Evolutionary conservation across 1,140 invertebrate species (phyloP).

Genomic region (Spodoptera frugiperda): DNA sequence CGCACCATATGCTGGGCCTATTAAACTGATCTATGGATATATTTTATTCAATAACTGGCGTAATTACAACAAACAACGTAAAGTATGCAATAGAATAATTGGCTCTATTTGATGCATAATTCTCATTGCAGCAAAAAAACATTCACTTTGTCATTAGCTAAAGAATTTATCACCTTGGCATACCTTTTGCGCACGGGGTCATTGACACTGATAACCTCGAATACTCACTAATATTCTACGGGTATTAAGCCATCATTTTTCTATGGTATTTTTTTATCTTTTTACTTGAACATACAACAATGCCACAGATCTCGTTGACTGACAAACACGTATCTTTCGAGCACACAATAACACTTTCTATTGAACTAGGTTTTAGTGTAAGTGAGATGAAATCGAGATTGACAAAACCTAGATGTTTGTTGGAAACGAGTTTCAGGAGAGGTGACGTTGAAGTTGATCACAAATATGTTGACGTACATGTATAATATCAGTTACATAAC

Average conservation of each 20-base stretch:
- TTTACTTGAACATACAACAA: background rate
- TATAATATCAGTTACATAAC: constrained; percentile 71
- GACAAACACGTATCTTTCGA: background rate
- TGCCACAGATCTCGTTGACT: background rate
- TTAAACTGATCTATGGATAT: constrained; percentile 27
- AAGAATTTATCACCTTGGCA: constrained; percentile 76
- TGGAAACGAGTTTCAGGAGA: constrained; percentile 5
- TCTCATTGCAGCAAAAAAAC: constrained; percentile 21
- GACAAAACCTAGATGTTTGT: background rate
- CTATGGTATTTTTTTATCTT: background rate
- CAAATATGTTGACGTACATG: constrained; percentile 60
- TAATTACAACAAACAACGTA: background rate
- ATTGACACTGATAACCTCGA: constrained; percentile 60
- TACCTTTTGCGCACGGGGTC: constrained; percentile 74
- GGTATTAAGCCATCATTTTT: constrained; percentile 14
- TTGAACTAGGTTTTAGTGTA: constrained; percentile 7
- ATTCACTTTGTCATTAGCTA: constrained; percentile 55
- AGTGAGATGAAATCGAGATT: constrained; percentile 19
- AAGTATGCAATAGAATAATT: background rate
- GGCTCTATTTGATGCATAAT: background rate
- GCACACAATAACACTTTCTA: constrained; percentile 19
- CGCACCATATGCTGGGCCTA: background rate
- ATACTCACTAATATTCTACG: background rate
- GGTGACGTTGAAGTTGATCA: constrained; percentile 38
- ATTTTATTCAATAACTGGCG: constrained; percentile 24